A percentile compares a stretch with the other conserved stretches of the same genome.
phyloP scores from a whole-genome alignment of 1,140 invertebrate genomes.

The Odontomachus brunneus region DNA sequence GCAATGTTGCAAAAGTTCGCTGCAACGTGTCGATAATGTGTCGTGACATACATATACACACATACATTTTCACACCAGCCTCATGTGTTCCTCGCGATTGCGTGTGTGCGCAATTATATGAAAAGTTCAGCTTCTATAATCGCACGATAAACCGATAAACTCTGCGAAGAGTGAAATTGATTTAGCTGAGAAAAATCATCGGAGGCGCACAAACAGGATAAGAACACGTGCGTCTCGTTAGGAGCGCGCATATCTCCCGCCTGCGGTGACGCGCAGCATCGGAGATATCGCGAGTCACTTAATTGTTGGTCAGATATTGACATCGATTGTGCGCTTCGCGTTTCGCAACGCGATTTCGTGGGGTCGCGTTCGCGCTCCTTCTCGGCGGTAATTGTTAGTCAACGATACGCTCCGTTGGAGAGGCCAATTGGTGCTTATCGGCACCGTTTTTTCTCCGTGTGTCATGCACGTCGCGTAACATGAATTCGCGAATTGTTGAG shows the following conservation, averaged over 20 bases:
- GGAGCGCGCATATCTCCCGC: neutral
- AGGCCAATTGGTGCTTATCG: conserved; percentile 13
- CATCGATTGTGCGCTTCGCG: neutral
- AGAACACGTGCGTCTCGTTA: neutral
- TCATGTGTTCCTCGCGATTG: neutral
- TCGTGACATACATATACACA: neutral
- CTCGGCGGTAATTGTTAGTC: conserved; percentile 2
- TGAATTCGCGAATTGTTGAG: no score
- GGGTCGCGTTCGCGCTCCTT: neutral
- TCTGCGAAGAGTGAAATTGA: neutral
- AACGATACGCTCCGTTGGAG: conserved; percentile 35
- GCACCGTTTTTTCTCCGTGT: neutral
- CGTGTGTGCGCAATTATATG: neutral
- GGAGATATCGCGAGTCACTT: conserved; percentile 18
- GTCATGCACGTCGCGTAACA: neutral
- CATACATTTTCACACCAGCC: neutral
- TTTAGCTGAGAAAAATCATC: conserved; percentile 12
- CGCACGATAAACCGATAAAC: conserved; percentile 15
- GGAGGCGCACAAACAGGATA: neutral
- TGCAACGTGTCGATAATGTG: neutral
- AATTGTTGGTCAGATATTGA: conserved; percentile 20
- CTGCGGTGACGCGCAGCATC: neutral
- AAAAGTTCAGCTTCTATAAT: neutral
- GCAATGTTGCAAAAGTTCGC: neutral
- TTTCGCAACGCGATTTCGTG: neutral